These are phyloP conservation scores for Synanthedon tipuliformis DNA, from an alignment of 2,888 invertebrate genomes.

Conservation along the genomic window DNA sequence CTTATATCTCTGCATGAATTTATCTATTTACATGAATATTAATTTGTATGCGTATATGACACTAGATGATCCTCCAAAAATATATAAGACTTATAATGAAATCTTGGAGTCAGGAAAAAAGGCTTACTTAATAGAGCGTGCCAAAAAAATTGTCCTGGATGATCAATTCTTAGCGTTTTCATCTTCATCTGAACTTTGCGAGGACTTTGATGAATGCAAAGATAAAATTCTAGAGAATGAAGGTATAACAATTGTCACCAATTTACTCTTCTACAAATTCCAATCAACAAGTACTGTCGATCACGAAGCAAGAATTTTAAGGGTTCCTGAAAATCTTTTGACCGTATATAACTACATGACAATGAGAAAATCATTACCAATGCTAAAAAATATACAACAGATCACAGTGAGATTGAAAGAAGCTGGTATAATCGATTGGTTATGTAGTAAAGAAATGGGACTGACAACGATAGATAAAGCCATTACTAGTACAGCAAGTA, in stretches of 20 bases:
- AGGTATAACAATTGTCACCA: background rate
- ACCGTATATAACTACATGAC: background rate
- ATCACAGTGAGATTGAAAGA: background rate
- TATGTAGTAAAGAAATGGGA: background rate
- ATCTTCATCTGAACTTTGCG: background rate
- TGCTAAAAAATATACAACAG: background rate
- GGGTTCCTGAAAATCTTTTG: background rate
- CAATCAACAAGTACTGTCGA: background rate
- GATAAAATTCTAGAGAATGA: background rate
- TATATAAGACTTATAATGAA: background rate
- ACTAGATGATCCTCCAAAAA: background rate
- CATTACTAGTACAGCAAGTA: background rate
- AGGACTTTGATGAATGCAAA: background rate
- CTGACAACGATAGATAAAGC: background rate
- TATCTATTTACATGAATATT: background rate
- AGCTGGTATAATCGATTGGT: background rate
- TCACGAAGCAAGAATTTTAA: background rate
- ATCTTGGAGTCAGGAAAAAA: background rate
- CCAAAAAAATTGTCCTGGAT: background rate
- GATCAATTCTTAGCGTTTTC: background rate
- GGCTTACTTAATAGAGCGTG: background rate
- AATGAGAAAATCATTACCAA: background rate
- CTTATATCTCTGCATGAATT: background rate
- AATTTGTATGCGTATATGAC: background rate
- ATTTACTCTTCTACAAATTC: background rate